Conservation (phyloP, 2,113 vertebrate species). For the Phasianus colchicus region DNA sequence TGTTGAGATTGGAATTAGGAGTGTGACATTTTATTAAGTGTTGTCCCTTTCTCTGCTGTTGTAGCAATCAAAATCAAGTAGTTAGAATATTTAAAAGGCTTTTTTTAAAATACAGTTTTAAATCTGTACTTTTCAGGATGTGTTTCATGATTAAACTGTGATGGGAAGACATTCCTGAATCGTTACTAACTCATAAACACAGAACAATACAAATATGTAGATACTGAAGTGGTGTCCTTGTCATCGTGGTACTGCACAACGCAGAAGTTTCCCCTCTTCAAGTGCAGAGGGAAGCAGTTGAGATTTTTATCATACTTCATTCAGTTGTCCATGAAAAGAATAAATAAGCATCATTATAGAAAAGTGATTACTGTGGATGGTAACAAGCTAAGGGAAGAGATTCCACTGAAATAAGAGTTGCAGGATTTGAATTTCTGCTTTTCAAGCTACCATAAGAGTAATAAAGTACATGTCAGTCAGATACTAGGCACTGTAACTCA, state of each 20-base stretch:
- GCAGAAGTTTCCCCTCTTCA: not conserved
- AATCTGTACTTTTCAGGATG: not conserved
- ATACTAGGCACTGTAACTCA: not conserved
- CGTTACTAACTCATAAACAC: not conserved
- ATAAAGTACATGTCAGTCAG: not conserved
- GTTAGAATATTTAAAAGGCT: not conserved
- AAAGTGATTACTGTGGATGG: not conserved
- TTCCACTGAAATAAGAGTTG: not conserved
- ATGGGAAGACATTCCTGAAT: not conserved
- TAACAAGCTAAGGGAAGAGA: not conserved
- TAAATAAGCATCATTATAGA: not conserved
- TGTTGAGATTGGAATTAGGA: not conserved
- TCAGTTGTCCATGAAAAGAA: not conserved
- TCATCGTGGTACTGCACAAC: not conserved
- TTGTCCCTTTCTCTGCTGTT: not conserved
- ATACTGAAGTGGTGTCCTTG: not conserved
- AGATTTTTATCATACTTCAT: not conserved
- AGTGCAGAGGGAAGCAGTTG: not conserved
- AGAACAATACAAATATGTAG: not conserved
- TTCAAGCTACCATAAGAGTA: not conserved
- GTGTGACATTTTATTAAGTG: not conserved
- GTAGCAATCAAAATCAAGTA: not conserved
- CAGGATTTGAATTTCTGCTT: not conserved
- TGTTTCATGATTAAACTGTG: not conserved
- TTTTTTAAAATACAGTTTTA: not conserved